Evolutionary conservation across 2,888 invertebrate genomes (phyloP).

Genomic region (Strigamia maritima): DNA sequence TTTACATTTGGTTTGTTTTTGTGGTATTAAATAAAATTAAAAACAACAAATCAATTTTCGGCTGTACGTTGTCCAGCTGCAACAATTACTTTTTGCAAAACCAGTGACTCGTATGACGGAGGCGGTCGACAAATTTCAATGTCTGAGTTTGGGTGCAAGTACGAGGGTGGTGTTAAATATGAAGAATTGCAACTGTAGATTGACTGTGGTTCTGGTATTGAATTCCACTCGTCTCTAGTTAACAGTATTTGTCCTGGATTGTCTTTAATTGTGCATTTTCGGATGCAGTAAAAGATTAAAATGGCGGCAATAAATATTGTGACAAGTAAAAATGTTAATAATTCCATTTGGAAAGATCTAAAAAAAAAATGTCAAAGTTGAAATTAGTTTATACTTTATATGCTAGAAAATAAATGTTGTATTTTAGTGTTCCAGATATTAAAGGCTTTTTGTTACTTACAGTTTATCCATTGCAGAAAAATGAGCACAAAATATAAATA

Average conservation of each 20-base stretch:
- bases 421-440: not conserved
- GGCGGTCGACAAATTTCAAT: not conserved
- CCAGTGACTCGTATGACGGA: not conserved
- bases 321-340: not conserved
- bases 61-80: not conserved
- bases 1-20: too few species aligned
- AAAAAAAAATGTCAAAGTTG: not conserved
- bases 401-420: too few species aligned
- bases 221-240: not conserved
- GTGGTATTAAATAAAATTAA: too few species aligned
- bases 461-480: not conserved
- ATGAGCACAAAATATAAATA: not conserved
- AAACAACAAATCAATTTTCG: not conserved
- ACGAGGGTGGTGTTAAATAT: not conserved
- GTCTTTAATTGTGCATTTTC: not conserved
- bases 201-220: not conserved
- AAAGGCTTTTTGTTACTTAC: not conserved
- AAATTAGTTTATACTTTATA: too few species aligned
- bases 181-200: not conserved
- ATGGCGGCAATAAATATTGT: not conserved
- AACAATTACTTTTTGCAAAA: not conserved
- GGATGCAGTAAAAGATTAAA: constrained; percentile 6
- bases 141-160: not conserved
- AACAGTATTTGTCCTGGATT: not conserved
- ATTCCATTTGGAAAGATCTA: not conserved